Evolutionary conservation across 2,113 vertebrate genomes (phyloP).

Genomic region (Elachura formosa): DNA sequence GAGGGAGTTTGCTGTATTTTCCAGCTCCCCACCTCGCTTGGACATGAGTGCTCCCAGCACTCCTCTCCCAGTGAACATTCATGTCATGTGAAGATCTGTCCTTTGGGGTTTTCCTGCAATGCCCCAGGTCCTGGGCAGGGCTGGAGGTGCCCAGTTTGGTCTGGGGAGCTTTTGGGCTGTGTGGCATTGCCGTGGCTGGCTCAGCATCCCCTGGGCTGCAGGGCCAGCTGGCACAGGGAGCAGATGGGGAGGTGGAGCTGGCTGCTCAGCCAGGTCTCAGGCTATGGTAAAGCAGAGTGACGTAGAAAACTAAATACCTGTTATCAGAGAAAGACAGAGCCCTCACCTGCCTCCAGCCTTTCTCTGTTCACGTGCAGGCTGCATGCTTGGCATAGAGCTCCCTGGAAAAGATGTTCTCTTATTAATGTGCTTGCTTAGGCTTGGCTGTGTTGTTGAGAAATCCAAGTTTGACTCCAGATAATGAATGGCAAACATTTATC

Average conservation of each 20-base stretch:
- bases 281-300: background rate
- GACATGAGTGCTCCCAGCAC: accelerated
- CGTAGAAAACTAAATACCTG: slow-evolving; percentile 20
- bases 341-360: slow-evolving; percentile 16
- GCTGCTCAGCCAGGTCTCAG: background rate
- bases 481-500: slow-evolving; percentile 5
- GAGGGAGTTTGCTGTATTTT: background rate
- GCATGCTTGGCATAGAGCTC: background rate
- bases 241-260: slow-evolving; percentile 30
- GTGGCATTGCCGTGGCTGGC: accelerated
- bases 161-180: accelerated
- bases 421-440: slow-evolving; percentile 7
- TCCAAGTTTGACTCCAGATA: background rate
- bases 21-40: background rate
- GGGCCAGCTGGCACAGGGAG: background rate
- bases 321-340: background rate
- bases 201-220: accelerated
- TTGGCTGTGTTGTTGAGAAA: slow-evolving; percentile 2
- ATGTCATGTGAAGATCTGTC: accelerated
- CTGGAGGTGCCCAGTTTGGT: background rate
- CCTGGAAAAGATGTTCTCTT: background rate
- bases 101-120: background rate
- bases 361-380: slow-evolving; percentile 27
- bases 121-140: accelerated
- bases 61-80: background rate